These are phyloP conservation scores for Colletes collaris DNA, from an alignment of 2,888 invertebrate species.

Conservation along the genomic window DNA sequence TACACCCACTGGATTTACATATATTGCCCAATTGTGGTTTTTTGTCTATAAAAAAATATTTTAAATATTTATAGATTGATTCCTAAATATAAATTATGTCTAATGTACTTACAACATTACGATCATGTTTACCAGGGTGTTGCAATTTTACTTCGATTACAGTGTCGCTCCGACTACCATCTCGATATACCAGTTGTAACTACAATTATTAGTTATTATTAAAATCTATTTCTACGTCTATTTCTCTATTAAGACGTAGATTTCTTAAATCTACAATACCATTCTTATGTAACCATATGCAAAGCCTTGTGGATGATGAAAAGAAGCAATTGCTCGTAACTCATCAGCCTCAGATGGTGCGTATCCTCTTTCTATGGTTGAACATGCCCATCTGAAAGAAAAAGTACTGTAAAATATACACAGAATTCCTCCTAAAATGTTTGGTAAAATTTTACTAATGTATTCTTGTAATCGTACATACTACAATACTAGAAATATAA, in stretches of 20 bases:
- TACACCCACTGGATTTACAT: constrained; percentile 95
- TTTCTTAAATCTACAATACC: constrained; percentile 82
- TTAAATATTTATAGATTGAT: not conserved
- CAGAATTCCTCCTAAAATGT: not conserved
- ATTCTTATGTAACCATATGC: constrained; percentile 94
- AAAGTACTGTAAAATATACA: constrained; percentile 54
- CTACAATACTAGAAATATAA: too few species aligned
- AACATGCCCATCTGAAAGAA: constrained; percentile 89
- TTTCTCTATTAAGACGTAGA: constrained; percentile 5
- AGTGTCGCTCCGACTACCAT: constrained; percentile 94
- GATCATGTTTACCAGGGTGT: constrained; percentile 93
- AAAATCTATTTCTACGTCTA: constrained; percentile 9
- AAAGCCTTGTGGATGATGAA: constrained; percentile 94
- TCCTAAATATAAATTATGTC: not conserved
- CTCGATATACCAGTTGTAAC: constrained; percentile 94
- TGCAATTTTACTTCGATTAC: constrained; percentile 94
- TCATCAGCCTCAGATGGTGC: constrained; percentile 94
- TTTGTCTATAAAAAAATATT: constrained; percentile 85
- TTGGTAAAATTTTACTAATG: too few species aligned
- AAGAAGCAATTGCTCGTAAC: constrained; percentile 93
- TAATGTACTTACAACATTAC: constrained; percentile 87
- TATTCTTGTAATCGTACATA: too few species aligned
- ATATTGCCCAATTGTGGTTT: constrained; percentile 95
- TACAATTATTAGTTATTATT: constrained; percentile 77
- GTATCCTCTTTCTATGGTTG: constrained; percentile 93